Evolutionary conservation across 2,888 invertebrate species (phyloP), one percentile per base, ranked within the genome.

Genomic region (Formica aserva): DNA sequence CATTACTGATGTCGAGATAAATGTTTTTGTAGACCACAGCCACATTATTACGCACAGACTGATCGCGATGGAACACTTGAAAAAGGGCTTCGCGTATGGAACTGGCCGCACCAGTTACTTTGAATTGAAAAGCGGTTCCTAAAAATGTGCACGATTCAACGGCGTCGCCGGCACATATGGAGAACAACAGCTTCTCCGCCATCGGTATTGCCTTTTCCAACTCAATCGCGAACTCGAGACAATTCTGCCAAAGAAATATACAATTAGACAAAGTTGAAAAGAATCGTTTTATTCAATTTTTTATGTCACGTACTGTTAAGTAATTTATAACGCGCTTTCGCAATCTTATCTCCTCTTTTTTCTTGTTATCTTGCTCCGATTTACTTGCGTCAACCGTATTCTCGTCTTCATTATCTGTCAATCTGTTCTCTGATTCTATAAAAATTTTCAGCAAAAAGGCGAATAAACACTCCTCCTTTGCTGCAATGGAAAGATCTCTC

Each of bases 101-200:
- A 52, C 95, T 92, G 89, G 97, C 96, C 3, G 97, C 97, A 74
- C 97, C 97, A 85, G 97, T 96, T n/a, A 98, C 96, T 77, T 97
- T 97, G 92, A 98, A 98, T 87, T 97, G 96, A 92, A 96, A 97
- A 0, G 98, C 97, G 0, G 97, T 96, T 0, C 98, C 97, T 90
- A 99, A 97, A 93, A 99, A 98, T 84, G 98, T 97, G 38, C 99
- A 97, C 0, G 99, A 97, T 94, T 99, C 99, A 77, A 97, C 96
- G 18, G 98, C 97, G 94, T 99, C 99, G 0, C 97, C 96, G 5
- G 97, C 96, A 85, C 96, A 96, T 88, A 96, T 96, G 0, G 97
- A 97, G 94, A 97, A 96, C 15, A 99, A 95, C 92, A 98, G 95
- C 29, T 97, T 96, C 88, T 97, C 96, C 83, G 98, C 96, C n/a